Evolutionary conservation across 2,888 invertebrate species (phyloP).

Genomic region (Chymomyza amoena): DNA sequence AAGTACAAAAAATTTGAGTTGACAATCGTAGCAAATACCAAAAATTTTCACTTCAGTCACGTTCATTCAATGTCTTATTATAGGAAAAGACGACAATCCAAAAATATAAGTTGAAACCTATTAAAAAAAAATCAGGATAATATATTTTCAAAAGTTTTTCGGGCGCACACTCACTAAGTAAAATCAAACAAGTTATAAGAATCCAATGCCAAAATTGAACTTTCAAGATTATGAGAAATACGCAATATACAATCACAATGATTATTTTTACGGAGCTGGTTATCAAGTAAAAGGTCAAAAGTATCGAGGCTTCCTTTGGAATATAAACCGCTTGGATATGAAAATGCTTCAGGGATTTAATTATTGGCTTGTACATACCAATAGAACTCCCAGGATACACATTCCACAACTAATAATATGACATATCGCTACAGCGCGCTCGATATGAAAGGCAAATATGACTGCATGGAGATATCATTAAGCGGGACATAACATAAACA

Average conservation of each 20-base stretch:
- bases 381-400: constrained; percentile 40
- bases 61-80: not conserved
- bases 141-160: not conserved
- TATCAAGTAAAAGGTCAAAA: constrained; percentile 52
- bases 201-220: not conserved
- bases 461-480: constrained; percentile 6
- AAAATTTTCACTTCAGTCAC: not conserved
- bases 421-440: constrained; percentile 55
- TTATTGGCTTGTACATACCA: constrained; percentile 36
- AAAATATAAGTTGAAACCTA: constrained; percentile 32
- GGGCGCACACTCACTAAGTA: not conserved
- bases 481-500: not conserved
- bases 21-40: too few relatives aligned
- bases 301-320: constrained; percentile 38
- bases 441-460: constrained; percentile 5
- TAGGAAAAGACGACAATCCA: constrained; percentile 49
- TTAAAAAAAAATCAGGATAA: not conserved
- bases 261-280: constrained; percentile 38
- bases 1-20: not conserved
- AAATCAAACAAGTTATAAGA: not conserved
- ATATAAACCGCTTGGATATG: too few relatives aligned
- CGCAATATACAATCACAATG: constrained; percentile 5
- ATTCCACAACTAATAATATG: constrained; percentile 51
- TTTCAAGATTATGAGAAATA: not conserved
- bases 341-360: not conserved